Evolutionary conservation across 1,140 invertebrate species (phyloP).

Genomic region (Fopius arisanus): DNA sequence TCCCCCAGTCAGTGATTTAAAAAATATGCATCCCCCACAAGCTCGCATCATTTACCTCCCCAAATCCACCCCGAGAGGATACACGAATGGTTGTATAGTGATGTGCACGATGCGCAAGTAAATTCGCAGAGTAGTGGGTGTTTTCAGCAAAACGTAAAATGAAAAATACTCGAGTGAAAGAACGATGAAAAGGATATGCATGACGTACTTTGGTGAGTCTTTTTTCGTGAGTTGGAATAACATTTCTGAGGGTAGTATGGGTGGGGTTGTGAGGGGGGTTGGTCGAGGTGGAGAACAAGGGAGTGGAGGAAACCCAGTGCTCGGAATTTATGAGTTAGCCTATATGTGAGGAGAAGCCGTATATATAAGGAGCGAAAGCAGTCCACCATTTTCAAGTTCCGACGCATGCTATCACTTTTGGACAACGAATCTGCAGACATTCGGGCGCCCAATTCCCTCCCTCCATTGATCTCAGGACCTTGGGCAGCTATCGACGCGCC

Average conservation of each 20-base stretch:
- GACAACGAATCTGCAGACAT: not conserved
- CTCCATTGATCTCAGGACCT: not conserved
- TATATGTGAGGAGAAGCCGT: not conserved
- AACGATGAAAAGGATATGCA: not conserved
- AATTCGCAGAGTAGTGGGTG: not conserved
- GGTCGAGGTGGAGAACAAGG: not conserved
- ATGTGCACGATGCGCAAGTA: too few species aligned
- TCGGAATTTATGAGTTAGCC: not conserved
- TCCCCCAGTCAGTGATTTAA: too few species aligned
- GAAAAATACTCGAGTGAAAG: not conserved
- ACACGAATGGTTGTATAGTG: too few species aligned
- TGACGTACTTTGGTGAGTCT: not conserved
- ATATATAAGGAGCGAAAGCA: not conserved
- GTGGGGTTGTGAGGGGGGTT: not conserved
- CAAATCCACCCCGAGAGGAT: too few species aligned
- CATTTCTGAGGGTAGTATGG: not conserved
- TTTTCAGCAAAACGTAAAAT: not conserved
- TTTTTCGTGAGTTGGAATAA: not conserved
- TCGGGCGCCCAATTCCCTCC: not conserved
- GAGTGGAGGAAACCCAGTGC: not conserved
- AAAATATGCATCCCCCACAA: too few species aligned
- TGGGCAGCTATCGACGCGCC: not conserved
- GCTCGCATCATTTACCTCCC: too few species aligned
- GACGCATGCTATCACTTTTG: not conserved
- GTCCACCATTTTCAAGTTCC: not conserved